Conservation (phyloP, 2,113 vertebrate genomes). For the Chamaetylas fuelleborni region DNA sequence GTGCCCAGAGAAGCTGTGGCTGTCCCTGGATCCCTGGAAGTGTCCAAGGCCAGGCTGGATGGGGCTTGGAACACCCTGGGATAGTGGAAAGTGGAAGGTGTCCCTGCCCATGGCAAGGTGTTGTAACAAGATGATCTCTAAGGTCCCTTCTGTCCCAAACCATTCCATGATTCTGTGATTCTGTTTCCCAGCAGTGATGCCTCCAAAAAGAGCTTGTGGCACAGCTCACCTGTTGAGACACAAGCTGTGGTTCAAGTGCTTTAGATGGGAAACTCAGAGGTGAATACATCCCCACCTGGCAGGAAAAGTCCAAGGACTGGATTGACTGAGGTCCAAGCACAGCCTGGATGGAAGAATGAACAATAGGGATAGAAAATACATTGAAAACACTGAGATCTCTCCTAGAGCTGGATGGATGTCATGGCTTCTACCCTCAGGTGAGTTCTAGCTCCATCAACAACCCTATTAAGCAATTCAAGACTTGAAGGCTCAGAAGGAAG, state of each 20-base stretch:
- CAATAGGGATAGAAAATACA: neutral
- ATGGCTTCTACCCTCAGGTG: neutral
- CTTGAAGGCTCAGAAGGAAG: neutral
- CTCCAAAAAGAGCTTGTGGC: neutral
- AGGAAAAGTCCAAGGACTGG: neutral
- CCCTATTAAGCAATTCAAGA: neutral
- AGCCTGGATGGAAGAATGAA: neutral
- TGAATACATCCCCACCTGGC: accelerated
- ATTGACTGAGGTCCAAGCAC: accelerated
- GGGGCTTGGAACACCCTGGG: accelerated
- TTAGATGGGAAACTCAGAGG: neutral
- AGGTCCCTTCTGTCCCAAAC: neutral
- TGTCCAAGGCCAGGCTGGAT: neutral
- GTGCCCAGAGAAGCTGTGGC: neutral
- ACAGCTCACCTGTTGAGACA: neutral
- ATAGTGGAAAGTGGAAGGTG: neutral
- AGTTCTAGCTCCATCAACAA: neutral
- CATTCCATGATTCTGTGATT: neutral
- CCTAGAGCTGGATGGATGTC: neutral
- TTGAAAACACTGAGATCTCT: neutral
- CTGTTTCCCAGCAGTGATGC: neutral
- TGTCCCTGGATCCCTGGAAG: neutral
- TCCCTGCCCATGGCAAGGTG: neutral
- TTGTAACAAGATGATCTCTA: neutral
- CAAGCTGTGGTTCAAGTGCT: neutral